Base-by-base conservation (phyloP, 2,113 vertebrate species). In the Protobothrops mucrosquamatus region DNA sequence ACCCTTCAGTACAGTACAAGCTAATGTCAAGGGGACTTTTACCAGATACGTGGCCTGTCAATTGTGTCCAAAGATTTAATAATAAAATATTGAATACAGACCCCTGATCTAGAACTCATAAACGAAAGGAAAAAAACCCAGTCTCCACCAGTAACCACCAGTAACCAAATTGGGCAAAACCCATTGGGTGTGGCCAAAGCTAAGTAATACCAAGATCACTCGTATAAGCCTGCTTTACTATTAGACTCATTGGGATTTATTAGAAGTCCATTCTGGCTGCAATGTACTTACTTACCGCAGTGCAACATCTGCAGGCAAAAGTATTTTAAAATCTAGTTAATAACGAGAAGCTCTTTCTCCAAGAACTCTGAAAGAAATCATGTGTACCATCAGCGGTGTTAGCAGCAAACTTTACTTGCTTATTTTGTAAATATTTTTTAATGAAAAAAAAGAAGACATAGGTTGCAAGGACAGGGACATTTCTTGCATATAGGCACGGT, bases 401-500 rank as follows among this genome's bases (percentile, higher is more conserved):
- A 48, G 51, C 61, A 48, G 20, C 26, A 24, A 10, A 57, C 91
- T 0, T 9, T 54, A 88, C 57, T 18, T n/a, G 57, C 8, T 81
- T 43, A 43, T 3, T 81, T 81, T 81, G 34, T 81, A 43, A 22
- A 18, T 51, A 9, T 54, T 0, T 20, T 46, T 88, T 89, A 43
- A 0, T 10, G 23, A 90, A 91, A 90, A 93, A 48, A 46, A 48
- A 48, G n/a, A 94, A 20, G 52, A 54, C 8, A 6, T 51, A 39
- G 22, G 2, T 34, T 61, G 34, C 2, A 59, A 34, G 85, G 92
- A 64, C 85, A 64, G 10, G 0, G 93, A 56, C 10, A 24, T 81
- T 95, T 87, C 92, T 93, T 93, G 64, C 85, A 95, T 95, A 95
- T 91, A 29, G 88, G 93, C 54, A 0, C 92, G 95, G 92, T 96